A percentile compares a stretch with the other conserved stretches of the same genome.
Conservation (phyloP, 2,888 invertebrate genomes). For the Epinotia nisella region DNA sequence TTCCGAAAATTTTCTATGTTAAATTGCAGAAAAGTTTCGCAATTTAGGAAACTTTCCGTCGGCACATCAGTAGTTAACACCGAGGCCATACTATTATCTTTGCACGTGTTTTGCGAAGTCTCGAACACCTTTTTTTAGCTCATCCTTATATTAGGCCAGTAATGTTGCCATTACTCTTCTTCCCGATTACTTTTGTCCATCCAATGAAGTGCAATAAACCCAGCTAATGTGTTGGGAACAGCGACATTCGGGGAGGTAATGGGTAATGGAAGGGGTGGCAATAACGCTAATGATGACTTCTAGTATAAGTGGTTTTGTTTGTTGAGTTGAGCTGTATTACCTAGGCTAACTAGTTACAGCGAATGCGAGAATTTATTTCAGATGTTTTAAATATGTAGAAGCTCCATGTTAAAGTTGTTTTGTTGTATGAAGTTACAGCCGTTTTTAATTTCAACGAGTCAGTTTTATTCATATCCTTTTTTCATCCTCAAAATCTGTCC, state of each 20-base stretch:
- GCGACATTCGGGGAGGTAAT: slow-evolving; percentile 34
- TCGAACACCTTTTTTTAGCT: not conserved
- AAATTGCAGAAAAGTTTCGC: no score
- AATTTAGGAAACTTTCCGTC: no score
- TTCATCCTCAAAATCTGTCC: slow-evolving; percentile 5
- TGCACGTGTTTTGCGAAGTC: not conserved
- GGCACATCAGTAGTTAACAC: no score
- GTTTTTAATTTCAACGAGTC: not conserved
- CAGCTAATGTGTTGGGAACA: slow-evolving; percentile 45
- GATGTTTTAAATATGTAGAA: not conserved
- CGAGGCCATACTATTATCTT: not conserved
- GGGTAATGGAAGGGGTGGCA: slow-evolving; percentile 33
- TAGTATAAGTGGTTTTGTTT: slow-evolving; percentile 67
- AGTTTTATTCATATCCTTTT: not conserved
- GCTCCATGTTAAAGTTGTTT: not conserved
- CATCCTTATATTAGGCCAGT: slow-evolving; percentile 32
- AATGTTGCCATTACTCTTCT: slow-evolving; percentile 45
- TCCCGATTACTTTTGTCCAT: slow-evolving; percentile 41
- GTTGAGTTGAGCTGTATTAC: slow-evolving; percentile 54
- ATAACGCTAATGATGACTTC: slow-evolving; percentile 57
- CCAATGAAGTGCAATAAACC: slow-evolving; percentile 42
- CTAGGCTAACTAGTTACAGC: not conserved
- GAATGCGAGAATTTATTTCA: not conserved
- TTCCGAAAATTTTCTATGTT: no score
- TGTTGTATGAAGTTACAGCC: not conserved